Base-by-base conservation (phyloP, 2,113 vertebrate species). In the Takifugu flavidus region DNA sequence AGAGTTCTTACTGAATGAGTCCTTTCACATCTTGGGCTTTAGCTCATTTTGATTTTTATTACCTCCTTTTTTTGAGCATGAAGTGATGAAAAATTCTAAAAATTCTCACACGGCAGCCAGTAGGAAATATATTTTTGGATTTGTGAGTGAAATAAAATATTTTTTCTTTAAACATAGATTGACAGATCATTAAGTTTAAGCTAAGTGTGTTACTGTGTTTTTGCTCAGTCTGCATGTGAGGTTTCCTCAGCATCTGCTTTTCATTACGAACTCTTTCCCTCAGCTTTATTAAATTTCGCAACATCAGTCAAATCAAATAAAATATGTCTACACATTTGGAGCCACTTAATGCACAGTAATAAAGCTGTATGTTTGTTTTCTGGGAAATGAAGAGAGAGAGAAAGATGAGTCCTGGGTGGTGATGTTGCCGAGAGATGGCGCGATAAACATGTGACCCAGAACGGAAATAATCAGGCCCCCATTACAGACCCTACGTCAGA, bases 401-500 rank as follows among this genome's bases (percentile, higher is more conserved):
- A 45, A 67, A 43, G 0, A 2, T 31, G 49, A 55, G 72, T 12
- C 49, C 56, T 77, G 86, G 85, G 81, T 84, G 87, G 85, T 74
- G 71, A 65, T 78, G 55, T 31, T 70, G 75, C 52, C 46, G 51
- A 57, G 60, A 77, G 83, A 86, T 87, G 65, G 8, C 58, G 29
- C 15, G 88, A 89, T 91, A 88, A 82, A 44, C 65, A 75, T 69
- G 71, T 83, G 78, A 85, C 59, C 65, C 74, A 86, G 78, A 89
- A 47, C 82, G 79, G 84, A 83, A 85, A 81, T 62, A 78, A 87
- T 82, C 72, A 84, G 82, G 29, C 76, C 63, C 47, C 62, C 60
- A 84, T 88, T 87, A 88, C 72, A 81, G 83, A 65, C 62, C 78
- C 13, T 13, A 88, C 83, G 87, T 90, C 88, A 87, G 75, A 79